Evolutionary conservation across 2,888 invertebrate genomes (phyloP).

Genomic region (Exephanes ischioxanthus): DNA sequence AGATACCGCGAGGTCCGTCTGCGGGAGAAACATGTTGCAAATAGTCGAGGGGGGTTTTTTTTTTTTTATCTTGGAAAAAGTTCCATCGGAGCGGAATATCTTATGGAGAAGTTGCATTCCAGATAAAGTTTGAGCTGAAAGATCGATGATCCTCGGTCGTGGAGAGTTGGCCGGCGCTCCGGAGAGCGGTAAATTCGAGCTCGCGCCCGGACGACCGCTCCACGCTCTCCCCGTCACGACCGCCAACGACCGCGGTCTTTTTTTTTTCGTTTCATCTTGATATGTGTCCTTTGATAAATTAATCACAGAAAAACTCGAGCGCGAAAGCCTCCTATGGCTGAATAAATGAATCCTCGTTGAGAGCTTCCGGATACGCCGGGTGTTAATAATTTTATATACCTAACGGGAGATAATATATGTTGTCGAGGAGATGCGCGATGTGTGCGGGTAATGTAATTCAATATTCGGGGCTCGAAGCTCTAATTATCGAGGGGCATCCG

Average conservation of each 20-base stretch:
- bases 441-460: constrained; percentile 30
- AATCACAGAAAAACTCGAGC: not conserved
- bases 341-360: not conserved
- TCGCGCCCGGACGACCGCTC: constrained; percentile 7
- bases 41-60: not conserved
- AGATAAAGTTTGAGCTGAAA: constrained; percentile 14
- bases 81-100: not conserved
- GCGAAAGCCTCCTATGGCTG: not conserved
- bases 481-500: constrained; percentile 44
- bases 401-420: not conserved
- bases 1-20: not conserved
- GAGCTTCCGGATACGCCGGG: constrained; percentile 1
- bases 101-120: not conserved
- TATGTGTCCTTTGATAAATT: constrained; percentile 26
- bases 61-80: not conserved
- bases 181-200: constrained; percentile 19
- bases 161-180: not conserved
- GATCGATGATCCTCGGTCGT: constrained; percentile 16
- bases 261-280: not conserved
- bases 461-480: constrained; percentile 2
- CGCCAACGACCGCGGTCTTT: not conserved
- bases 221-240: not conserved
- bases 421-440: not conserved
- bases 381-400: constrained; percentile 12
- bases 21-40: not conserved